A percentile compares a stretch with the other conserved stretches of the same genome.
Evolutionary conservation across 2,113 vertebrate species (phyloP).

Genomic region (Donacobius atricapilla): DNA sequence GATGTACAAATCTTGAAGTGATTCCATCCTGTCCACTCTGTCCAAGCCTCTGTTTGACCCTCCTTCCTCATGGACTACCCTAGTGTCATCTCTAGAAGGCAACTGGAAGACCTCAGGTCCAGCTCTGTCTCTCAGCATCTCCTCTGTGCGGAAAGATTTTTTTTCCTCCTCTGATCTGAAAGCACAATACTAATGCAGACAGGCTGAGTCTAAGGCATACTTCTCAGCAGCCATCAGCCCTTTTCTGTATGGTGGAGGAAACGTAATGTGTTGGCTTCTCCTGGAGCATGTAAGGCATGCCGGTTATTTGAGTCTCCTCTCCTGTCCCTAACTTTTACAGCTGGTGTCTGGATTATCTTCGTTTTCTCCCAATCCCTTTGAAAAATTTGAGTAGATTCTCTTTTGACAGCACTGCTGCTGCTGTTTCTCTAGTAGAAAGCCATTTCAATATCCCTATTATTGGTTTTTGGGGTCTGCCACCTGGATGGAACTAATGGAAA

Average conservation of each 20-base stretch:
- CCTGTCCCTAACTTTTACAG: neutral
- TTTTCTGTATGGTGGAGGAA: neutral
- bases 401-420: neutral
- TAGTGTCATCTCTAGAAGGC: neutral
- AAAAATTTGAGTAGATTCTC: neutral
- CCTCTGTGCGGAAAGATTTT: neutral
- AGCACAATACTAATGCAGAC: neutral
- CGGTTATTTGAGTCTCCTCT: neutral
- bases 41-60: neutral
- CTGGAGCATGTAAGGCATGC: neutral
- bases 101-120: neutral
- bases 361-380: neutral
- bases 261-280: neutral
- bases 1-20: neutral
- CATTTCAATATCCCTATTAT: neutral
- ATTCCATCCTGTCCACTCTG: neutral
- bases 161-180: neutral
- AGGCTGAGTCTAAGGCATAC: neutral
- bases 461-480: neutral
- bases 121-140: neutral
- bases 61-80: neutral
- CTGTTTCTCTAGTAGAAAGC: neutral
- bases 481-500: neutral
- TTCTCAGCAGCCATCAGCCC: neutral
- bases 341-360: neutral